A percentile compares a stretch with the other conserved stretches of the same genome.
phyloP scores from a whole-genome alignment of 2,888 invertebrate species.

The Thera obeliscata region DNA sequence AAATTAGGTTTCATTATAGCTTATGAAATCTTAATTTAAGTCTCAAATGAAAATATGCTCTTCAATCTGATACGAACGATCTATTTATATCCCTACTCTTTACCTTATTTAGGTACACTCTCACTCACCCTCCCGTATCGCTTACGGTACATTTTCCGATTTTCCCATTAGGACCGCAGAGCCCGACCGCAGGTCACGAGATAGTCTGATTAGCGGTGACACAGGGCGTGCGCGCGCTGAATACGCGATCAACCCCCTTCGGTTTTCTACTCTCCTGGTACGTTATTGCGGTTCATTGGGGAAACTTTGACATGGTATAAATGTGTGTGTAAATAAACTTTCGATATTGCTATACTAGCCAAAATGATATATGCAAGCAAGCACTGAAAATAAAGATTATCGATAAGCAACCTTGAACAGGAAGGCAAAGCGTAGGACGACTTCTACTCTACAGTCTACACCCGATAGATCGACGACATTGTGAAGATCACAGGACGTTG shows the following conservation, averaged over 20 bases:
- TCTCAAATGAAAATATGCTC: not conserved
- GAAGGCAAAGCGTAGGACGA: not conserved
- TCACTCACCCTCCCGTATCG: constrained; percentile 25
- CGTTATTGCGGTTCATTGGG: constrained; percentile 26
- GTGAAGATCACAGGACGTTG: no score
- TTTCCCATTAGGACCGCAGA: constrained; percentile 45
- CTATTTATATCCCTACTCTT: constrained; percentile 5
- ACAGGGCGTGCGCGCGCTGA: constrained; percentile 49
- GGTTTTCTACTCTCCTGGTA: constrained; percentile 41
- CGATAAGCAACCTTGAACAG: not conserved
- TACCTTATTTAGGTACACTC: constrained; percentile 11
- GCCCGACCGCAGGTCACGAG: constrained; percentile 59
- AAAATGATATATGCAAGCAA: not conserved
- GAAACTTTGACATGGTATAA: constrained; percentile 26
- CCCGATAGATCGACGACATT: no score
- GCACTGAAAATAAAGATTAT: not conserved
- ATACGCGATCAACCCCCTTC: constrained; percentile 51
- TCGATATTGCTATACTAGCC: not conserved
- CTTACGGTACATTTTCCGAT: constrained; percentile 41
- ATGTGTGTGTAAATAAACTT: constrained; percentile 7
- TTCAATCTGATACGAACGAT: not conserved
- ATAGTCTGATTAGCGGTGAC: constrained; percentile 70
- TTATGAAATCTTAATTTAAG: not conserved
- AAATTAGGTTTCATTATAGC: no score
- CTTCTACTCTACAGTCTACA: no score